These are phyloP conservation scores for Tetheella fluctuosa DNA, from an alignment of 2,888 invertebrate genomes.

Conservation along the genomic window DNA sequence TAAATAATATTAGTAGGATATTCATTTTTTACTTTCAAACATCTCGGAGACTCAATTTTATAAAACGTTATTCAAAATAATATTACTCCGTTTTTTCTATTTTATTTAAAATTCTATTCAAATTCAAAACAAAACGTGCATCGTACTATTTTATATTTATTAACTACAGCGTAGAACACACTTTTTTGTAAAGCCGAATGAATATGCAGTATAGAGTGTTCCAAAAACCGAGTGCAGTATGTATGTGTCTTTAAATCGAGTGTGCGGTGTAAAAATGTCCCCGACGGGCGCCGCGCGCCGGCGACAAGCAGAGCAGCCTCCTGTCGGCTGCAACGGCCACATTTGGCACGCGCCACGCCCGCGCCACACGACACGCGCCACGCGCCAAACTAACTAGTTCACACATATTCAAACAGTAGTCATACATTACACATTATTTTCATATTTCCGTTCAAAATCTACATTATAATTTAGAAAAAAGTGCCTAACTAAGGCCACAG, in stretches of 20 bases:
- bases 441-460: background rate
- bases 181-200: background rate
- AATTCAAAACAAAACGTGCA: background rate
- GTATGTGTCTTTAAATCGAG: conserved; percentile 3
- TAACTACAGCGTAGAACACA: background rate
- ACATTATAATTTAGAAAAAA: too few relatives aligned
- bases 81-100: background rate
- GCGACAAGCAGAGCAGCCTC: background rate
- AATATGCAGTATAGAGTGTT: background rate
- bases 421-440: background rate
- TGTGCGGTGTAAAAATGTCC: conserved; percentile 7
- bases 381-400: background rate
- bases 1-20: too few relatives aligned
- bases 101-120: background rate
- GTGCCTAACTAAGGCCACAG: too few relatives aligned
- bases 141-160: background rate
- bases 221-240: conserved; percentile 1
- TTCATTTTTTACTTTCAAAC: background rate
- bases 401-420: background rate
- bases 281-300: background rate
- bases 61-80: background rate
- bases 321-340: background rate
- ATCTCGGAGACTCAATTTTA: background rate
- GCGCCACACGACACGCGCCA: background rate
- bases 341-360: background rate